Evolutionary conservation across 2,797 vertebrate species (phyloP).

Genomic region (Atherinosoma microstoma): DNA sequence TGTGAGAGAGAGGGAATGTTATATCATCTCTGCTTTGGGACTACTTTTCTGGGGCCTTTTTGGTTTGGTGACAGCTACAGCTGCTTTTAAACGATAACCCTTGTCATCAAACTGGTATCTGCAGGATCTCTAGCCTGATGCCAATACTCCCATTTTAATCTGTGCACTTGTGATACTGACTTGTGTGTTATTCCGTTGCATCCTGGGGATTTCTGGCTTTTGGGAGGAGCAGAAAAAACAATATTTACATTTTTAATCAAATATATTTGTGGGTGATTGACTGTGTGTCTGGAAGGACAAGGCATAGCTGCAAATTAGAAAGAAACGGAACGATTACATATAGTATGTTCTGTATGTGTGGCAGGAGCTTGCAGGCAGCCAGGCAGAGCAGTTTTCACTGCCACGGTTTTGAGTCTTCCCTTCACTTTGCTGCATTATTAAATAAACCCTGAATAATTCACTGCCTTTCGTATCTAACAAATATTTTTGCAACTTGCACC

Average conservation of each 20-base stretch:
- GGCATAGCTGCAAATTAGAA: constrained; percentile 51
- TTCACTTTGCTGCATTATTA: constrained; percentile 90
- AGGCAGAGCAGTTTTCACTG: constrained; percentile 74
- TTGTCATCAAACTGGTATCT: constrained; percentile 57
- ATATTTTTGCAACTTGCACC: constrained; percentile 85
- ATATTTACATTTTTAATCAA: neutral
- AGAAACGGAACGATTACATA: constrained; percentile 47
- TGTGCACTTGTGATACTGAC: constrained; percentile 44
- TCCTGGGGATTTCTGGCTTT: constrained; percentile 49
- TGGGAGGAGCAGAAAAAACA: constrained; percentile 48
- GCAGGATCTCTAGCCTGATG: constrained; percentile 58
- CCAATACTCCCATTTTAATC: constrained; percentile 23
- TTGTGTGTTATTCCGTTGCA: constrained; percentile 43
- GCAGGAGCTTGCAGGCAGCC: constrained; percentile 62
- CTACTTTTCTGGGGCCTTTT: constrained; percentile 54
- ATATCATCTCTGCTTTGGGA: constrained; percentile 68
- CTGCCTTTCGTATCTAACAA: constrained; percentile 84
- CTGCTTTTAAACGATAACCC: constrained; percentile 71
- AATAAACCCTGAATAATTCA: constrained; percentile 91
- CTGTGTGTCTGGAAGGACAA: constrained; percentile 24
- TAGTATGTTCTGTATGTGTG: constrained; percentile 45
- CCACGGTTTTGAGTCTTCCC: constrained; percentile 80
- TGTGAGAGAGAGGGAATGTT: constrained; percentile 44
- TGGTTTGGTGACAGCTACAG: constrained; percentile 67
- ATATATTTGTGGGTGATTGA: constrained; percentile 30